Conservation (phyloP, 2,113 vertebrate genomes). For the Malurus cyaneus region DNA sequence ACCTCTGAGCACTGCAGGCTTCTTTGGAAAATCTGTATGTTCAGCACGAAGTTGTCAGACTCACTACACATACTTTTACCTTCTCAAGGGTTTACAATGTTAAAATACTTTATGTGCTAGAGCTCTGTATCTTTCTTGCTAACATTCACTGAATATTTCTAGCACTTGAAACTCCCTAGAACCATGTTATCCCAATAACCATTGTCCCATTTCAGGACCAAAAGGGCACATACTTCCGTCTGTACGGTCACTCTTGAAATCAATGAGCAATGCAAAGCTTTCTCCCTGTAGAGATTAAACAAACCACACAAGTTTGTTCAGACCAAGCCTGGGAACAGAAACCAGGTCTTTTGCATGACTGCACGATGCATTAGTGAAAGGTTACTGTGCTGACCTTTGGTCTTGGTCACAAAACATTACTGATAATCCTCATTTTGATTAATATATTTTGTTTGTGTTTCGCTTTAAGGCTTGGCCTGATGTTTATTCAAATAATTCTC, state of each 20-base stretch:
- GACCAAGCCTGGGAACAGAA: constrained; percentile 31
- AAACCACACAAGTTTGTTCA: background rate
- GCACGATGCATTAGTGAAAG: background rate
- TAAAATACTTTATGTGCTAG: background rate
- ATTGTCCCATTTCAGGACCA: background rate
- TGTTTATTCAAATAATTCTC: background rate
- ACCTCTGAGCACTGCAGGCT: background rate
- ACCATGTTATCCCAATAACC: background rate
- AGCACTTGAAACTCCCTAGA: background rate
- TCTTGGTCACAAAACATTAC: background rate
- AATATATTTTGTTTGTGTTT: background rate
- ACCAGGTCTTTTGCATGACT: constrained; percentile 21
- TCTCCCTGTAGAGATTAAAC: background rate
- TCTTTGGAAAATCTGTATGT: background rate
- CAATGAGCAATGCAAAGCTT: background rate
- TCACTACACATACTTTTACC: background rate
- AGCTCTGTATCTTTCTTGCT: background rate
- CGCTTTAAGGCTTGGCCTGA: background rate
- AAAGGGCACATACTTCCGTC: background rate
- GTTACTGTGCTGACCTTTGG: background rate
- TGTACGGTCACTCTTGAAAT: background rate
- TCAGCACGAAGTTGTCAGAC: background rate
- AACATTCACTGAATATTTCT: background rate
- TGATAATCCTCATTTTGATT: background rate
- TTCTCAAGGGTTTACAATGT: background rate